phyloP scores from a whole-genome alignment of 2,113 vertebrate genomes.

The Catagonus wagneri region DNA sequence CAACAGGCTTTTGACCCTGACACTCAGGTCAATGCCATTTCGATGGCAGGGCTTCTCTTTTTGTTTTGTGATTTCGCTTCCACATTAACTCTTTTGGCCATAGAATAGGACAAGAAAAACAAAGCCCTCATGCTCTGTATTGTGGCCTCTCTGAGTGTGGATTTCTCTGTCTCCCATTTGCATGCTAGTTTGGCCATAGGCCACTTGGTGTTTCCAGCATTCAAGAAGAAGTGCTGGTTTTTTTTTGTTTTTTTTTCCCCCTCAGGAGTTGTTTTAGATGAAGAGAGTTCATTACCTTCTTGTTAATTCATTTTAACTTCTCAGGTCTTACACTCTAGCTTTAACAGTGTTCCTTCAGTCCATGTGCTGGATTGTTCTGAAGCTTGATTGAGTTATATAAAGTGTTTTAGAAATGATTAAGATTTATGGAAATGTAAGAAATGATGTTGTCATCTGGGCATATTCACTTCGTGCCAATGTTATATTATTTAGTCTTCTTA shows the following conservation, averaged over 20 bases:
- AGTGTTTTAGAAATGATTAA: slow-evolving; percentile 17
- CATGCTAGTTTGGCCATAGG: neutral
- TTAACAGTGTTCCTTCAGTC: neutral
- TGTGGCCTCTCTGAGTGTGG: neutral
- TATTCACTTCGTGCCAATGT: neutral
- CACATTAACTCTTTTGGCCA: neutral
- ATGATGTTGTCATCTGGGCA: neutral
- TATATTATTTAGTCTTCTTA: neutral
- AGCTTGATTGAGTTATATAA: neutral
- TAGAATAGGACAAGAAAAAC: neutral
- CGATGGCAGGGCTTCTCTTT: neutral
- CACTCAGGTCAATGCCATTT: neutral
- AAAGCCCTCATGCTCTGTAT: neutral
- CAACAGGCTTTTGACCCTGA: neutral
- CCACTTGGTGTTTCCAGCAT: neutral
- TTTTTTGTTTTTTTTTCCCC: too few species aligned
- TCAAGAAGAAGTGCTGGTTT: neutral
- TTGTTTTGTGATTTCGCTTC: neutral
- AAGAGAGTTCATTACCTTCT: neutral
- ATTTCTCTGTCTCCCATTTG: neutral
- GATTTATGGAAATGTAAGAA: neutral
- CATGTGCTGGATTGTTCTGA: neutral
- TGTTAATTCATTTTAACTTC: neutral
- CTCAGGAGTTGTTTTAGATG: neutral
- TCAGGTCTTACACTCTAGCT: slow-evolving; percentile 42